Evolutionary conservation across 1,140 invertebrate species (phyloP).

Genomic region (Triops longicaudatus): DNA sequence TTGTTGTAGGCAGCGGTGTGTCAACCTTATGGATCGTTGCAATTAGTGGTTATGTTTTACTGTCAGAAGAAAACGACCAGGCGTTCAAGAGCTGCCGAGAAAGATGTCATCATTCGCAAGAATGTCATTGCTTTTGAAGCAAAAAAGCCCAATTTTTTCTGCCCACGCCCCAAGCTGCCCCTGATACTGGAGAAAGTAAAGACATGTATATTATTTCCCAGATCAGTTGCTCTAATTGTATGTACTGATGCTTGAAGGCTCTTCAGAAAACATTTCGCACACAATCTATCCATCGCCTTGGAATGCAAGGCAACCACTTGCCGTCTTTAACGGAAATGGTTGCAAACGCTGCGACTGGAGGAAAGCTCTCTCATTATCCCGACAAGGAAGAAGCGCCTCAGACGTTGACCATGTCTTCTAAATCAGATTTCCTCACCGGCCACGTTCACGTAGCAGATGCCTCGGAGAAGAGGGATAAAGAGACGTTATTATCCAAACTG

Average conservation of each 20-base stretch:
- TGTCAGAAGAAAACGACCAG: not conserved
- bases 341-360: not conserved
- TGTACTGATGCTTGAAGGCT: not conserved
- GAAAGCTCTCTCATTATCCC: not conserved
- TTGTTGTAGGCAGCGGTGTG: too few species aligned
- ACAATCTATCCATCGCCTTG: not conserved
- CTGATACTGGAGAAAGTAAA: not conserved
- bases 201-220: not conserved
- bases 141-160: not conserved
- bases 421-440: not conserved
- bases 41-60: too few species aligned
- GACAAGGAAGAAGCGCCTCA: not conserved
- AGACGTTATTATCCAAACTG: not conserved
- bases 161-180: not conserved
- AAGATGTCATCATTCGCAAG: not conserved
- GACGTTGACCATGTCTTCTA: not conserved
- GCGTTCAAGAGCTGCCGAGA: not conserved
- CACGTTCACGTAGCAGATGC: not conserved
- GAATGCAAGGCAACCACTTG: not conserved
- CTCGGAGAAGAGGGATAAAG: not conserved
- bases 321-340: not conserved
- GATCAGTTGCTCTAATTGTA: not conserved
- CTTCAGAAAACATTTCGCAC: not conserved
- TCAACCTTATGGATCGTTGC: too few species aligned
- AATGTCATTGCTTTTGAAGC: not conserved